These are phyloP conservation scores for Malurus elegans DNA, from an alignment of 2,113 vertebrate species.

Conservation along the genomic window DNA sequence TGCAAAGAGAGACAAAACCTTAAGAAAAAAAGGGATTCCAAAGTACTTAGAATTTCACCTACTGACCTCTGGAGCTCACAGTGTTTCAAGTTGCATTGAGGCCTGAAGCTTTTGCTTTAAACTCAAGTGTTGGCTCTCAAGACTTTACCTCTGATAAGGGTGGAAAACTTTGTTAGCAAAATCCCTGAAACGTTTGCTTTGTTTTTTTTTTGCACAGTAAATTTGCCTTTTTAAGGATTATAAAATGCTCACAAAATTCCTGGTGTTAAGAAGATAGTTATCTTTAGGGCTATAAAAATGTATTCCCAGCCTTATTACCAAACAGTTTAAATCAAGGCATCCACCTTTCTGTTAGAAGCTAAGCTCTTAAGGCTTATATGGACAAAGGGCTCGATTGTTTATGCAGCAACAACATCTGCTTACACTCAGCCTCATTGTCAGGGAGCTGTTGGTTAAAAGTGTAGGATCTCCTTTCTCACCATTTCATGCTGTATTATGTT, in stretches of 20 bases:
- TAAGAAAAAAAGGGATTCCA: not conserved
- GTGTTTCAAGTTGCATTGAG: not conserved
- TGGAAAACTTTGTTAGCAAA: conserved; percentile 17
- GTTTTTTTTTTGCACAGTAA: not conserved
- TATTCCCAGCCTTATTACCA: conserved; percentile 49
- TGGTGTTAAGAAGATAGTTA: conserved; percentile 6
- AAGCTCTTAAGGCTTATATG: conserved; percentile 46
- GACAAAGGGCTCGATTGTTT: conserved; percentile 67
- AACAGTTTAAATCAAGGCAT: conserved; percentile 65
- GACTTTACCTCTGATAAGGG: not conserved
- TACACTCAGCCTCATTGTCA: conserved; percentile 62
- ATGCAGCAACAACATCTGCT: conserved; percentile 66
- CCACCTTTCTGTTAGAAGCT: conserved; percentile 53
- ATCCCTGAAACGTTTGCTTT: conserved; percentile 40
- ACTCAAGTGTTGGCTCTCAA: not conserved
- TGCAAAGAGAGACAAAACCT: rapidly evolving
- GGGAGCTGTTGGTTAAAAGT: conserved; percentile 59
- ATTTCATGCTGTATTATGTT: conserved; percentile 64
- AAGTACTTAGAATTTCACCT: not conserved
- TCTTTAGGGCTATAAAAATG: conserved; percentile 27
- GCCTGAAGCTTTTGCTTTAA: not conserved
- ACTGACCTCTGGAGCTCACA: not conserved
- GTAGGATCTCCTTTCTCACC: conserved; percentile 35
- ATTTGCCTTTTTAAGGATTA: conserved; percentile 33
- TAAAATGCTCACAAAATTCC: conserved; percentile 28